Evolutionary conservation across 23 tunicate genomes (phyloP), one percentile per base, ranked within the genome.

Genomic region (Aplidium turbinatum): DNA sequence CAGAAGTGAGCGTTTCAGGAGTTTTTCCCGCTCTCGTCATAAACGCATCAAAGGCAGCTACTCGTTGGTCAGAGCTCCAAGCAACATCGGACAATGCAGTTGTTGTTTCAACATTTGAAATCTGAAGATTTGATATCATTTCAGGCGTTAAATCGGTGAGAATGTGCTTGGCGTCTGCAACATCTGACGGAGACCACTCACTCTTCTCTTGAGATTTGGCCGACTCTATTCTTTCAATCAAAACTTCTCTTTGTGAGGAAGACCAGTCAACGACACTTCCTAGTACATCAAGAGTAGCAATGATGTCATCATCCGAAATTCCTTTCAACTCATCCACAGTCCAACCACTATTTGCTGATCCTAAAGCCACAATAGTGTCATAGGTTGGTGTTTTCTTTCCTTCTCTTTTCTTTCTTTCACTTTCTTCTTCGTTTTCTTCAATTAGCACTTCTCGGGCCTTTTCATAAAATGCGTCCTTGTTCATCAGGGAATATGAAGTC

Each of bases 341-440:
- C 94, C 81, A 81, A 4, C 47, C 62, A 50, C 79, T 27, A 35
- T 87, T 87, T 36, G 73, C 82, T 21, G 87, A 70, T 2, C 94
- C 94, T 70, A 87, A 33, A 30, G 78, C 20, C 13, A 75, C 77
- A 42, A 87, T 80, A 27, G 64, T 77, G 1, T 87, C 82, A 73
- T 63, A 87, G 29, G 58, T 66, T 0, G 83, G 86, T 34, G 74
- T 63, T n/a, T n/a, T n/a, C 48, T 42, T 42, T 9, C 48, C 48
- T 42, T 9, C 16, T 42, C 48, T 9, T 42, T 42, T 42, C 48
- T 42, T 42, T 42, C 48, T 42, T 42, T 9, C 48, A 9, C 16
- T 9, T 9, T 42, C 48, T 42, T 16, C 48, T 9, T 42, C 13
- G 16, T 42, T 42, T 9, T 9, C 48, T 42, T 42, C 48, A 9